phyloP scores from a whole-genome alignment of 2,888 invertebrate species.

The Platycnemis pennipes region DNA sequence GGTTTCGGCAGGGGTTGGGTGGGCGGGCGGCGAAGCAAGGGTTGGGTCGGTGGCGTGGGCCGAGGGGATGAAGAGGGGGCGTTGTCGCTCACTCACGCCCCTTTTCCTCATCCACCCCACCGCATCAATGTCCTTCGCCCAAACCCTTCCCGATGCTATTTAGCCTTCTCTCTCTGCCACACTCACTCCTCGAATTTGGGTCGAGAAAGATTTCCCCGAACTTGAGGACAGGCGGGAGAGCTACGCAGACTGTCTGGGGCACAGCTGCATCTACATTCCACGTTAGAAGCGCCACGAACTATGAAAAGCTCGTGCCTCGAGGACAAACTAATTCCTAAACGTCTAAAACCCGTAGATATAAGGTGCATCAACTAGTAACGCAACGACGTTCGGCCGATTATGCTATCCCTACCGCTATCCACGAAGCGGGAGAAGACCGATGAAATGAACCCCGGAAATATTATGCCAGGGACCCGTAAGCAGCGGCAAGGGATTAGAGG shows the following conservation, averaged over 20 bases:
- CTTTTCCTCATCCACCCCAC: too few relatives aligned
- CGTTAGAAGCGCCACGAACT: not conserved
- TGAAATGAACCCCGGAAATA: too few relatives aligned
- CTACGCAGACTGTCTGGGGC: not conserved
- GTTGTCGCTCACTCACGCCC: too few relatives aligned
- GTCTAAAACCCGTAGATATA: too few relatives aligned
- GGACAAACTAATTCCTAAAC: too few relatives aligned
- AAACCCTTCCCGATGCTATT: not conserved
- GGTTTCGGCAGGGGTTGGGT: not conserved
- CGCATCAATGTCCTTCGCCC: too few relatives aligned
- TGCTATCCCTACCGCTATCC: too few relatives aligned
- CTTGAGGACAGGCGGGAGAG: not conserved
- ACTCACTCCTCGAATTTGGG: constrained; percentile 18
- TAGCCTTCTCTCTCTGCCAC: not conserved
- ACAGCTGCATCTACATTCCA: not conserved
- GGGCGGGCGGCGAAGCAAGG: not conserved
- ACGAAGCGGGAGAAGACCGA: too few relatives aligned
- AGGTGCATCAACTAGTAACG: too few relatives aligned
- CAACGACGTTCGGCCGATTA: too few relatives aligned
- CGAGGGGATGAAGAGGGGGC: not conserved
- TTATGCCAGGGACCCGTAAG: too few relatives aligned
- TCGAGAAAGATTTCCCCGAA: constrained; percentile 47
- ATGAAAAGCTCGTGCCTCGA: not conserved
- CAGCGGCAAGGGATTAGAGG: too few relatives aligned
- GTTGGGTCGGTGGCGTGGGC: not conserved